phyloP scores from a whole-genome alignment of 2,797 vertebrate species.

The Peromyscus nudipes region DNA sequence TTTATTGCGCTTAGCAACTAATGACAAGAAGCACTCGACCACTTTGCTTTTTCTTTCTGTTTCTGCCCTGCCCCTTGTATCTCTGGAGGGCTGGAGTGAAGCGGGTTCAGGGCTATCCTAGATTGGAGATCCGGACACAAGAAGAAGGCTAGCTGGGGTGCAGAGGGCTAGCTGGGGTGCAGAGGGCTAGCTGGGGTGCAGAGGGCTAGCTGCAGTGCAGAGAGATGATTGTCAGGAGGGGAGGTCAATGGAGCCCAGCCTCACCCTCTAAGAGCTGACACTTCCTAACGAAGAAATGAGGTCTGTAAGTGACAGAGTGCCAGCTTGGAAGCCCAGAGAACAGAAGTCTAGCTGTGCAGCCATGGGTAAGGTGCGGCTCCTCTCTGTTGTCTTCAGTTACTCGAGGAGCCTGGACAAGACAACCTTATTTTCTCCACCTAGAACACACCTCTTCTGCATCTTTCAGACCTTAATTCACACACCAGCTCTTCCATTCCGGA shows the following conservation, averaged over 20 bases:
- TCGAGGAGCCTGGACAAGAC: neutral
- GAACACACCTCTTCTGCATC: neutral
- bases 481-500: neutral
- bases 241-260: neutral
- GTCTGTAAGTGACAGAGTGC: neutral
- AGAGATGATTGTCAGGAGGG: neutral
- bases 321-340: neutral
- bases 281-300: neutral
- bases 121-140: neutral
- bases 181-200: neutral
- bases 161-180: neutral
- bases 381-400: constrained; percentile 11
- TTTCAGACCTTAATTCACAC: neutral
- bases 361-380: neutral
- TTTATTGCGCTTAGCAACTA: constrained; percentile 82
- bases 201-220: neutral
- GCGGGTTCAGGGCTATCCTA: neutral
- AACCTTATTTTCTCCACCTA: neutral
- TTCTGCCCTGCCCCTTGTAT: neutral
- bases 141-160: neutral
- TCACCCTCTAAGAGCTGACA: neutral
- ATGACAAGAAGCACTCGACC: constrained; percentile 59
- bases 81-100: neutral
- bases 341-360: neutral
- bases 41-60: constrained; percentile 20